phyloP scores from a whole-genome alignment of 2,797 vertebrate species.

The Sebastes taczanowskii region DNA sequence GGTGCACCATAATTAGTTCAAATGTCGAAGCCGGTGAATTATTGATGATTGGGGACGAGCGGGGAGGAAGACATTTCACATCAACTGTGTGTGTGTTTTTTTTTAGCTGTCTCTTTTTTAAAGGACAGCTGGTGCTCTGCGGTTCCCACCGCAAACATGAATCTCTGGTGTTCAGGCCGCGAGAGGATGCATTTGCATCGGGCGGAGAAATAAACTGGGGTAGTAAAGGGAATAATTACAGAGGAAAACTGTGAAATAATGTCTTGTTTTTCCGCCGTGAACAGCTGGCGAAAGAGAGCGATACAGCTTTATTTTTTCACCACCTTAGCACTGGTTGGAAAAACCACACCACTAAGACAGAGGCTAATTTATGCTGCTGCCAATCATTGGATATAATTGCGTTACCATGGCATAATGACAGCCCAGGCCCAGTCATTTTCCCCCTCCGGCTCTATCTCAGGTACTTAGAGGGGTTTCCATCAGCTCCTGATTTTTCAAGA shows the following conservation, averaged over 20 bases:
- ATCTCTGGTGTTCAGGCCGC: conserved; percentile 62
- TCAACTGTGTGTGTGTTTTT: conserved; percentile 34
- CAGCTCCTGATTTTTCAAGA: conserved; percentile 77
- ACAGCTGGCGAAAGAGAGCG: conserved; percentile 45
- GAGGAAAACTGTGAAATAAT: conserved; percentile 53
- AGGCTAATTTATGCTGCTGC: conserved; percentile 69
- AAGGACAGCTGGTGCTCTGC: conserved; percentile 71
- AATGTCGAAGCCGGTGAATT: conserved; percentile 81
- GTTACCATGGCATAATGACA: conserved; percentile 60
- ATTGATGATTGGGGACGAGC: conserved; percentile 78
- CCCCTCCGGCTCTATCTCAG: conserved; percentile 71
- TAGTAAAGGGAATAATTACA: conserved; percentile 63
- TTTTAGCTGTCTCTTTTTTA: conserved; percentile 57
- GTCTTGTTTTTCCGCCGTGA: conserved; percentile 49
- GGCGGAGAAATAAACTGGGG: conserved; percentile 48
- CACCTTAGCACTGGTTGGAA: conserved; percentile 39
- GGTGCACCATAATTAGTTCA: conserved; percentile 84
- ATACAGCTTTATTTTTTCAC: neutral
- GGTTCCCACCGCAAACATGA: conserved; percentile 54
- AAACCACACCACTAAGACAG: conserved; percentile 44
- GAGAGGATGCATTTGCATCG: conserved; percentile 52
- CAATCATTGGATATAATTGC: conserved; percentile 75
- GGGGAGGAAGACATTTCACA: conserved; percentile 70
- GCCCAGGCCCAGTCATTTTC: conserved; percentile 50
- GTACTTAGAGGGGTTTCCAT: conserved; percentile 71